phyloP scores from a whole-genome alignment of 2,888 invertebrate genomes.

The Doris montereyensis region DNA sequence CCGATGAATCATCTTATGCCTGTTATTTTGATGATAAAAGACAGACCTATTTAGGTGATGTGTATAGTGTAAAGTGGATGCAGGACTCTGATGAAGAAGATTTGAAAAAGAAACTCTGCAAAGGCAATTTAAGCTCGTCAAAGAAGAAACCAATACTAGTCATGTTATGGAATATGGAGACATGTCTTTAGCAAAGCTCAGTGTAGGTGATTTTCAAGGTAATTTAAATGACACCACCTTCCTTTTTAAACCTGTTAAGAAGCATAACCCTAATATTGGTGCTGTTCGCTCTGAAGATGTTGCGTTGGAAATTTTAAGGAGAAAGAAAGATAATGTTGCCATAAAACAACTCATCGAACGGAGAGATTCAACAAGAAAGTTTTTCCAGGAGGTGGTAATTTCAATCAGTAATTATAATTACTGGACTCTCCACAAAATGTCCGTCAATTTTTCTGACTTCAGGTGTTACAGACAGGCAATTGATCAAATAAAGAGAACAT shows the following conservation, averaged over 20 bases:
- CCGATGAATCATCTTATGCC: slow-evolving; percentile 77
- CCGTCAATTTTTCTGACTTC: slow-evolving; percentile 46
- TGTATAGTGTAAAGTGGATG: slow-evolving; percentile 79
- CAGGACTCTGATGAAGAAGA: slow-evolving; percentile 75
- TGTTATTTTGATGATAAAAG: slow-evolving; percentile 76
- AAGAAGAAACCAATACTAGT: slow-evolving; percentile 76
- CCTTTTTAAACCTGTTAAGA: background rate
- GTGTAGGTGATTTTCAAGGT: background rate
- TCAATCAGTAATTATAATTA: slow-evolving; percentile 54
- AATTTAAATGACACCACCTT: background rate
- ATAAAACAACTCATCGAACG: slow-evolving; percentile 50
- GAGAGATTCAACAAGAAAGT: slow-evolving; percentile 64
- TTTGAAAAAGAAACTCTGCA: slow-evolving; percentile 74
- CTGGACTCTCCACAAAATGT: background rate
- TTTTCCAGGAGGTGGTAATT: slow-evolving; percentile 66
- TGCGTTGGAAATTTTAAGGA: slow-evolving; percentile 70
- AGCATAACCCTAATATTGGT: slow-evolving; percentile 51
- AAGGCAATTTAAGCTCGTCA: slow-evolving; percentile 75
- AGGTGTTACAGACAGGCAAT: slow-evolving; percentile 72
- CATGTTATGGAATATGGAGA: slow-evolving; percentile 78
- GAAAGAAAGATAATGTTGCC: slow-evolving; percentile 55
- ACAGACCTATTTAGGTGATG: slow-evolving; percentile 77
- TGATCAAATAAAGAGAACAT: slow-evolving; percentile 67
- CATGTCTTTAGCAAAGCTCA: slow-evolving; percentile 54
- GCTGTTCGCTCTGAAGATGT: slow-evolving; percentile 73